phyloP scores from a whole-genome alignment of 2,797 vertebrate species.

The Acomys russatus region DNA sequence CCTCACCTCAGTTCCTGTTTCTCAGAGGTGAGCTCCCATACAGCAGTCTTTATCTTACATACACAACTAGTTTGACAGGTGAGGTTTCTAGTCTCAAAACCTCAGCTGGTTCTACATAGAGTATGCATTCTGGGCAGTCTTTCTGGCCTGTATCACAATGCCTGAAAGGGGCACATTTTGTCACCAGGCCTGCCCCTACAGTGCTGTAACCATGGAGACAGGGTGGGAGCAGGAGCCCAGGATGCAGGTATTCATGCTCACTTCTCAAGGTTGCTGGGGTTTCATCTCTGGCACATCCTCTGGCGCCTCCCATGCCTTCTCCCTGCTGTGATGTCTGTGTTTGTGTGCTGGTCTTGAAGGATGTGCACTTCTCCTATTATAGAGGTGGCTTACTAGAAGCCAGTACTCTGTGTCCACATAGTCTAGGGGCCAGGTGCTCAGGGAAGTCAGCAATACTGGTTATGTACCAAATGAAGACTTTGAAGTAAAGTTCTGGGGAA shows the following conservation, averaged over 20 bases:
- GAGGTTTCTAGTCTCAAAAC: background rate
- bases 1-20: background rate
- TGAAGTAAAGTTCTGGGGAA: background rate
- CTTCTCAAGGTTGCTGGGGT: background rate
- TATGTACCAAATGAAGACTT: background rate
- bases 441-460: background rate
- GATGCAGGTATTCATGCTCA: background rate
- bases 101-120: background rate
- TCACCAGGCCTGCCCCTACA: background rate
- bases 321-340: background rate
- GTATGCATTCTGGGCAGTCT: background rate
- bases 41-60: background rate
- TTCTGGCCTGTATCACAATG: background rate
- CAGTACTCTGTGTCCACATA: background rate
- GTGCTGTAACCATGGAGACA: too few species aligned
- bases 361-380: background rate
- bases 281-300: background rate
- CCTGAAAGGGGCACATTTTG: background rate
- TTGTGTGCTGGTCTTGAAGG: background rate
- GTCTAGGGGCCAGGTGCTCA: background rate
- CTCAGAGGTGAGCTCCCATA: background rate
- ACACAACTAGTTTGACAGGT: background rate
- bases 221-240: fast-evolving
- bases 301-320: background rate
- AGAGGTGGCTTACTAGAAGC: background rate